Conservation (phyloP, 2,113 vertebrate species). For the Apodemus speciosus region DNA sequence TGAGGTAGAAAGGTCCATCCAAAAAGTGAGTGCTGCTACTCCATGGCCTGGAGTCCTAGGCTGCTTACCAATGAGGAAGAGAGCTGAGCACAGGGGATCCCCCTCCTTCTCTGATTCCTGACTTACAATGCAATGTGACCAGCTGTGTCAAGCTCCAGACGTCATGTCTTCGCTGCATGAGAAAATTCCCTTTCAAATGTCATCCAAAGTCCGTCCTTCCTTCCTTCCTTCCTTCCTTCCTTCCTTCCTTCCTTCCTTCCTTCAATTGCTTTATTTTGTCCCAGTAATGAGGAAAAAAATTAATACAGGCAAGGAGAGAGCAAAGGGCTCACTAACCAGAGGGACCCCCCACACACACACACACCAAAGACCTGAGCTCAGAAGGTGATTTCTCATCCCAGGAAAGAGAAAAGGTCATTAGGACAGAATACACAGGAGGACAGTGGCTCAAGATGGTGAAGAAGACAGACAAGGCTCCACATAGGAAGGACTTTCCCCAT, state of each 20-base stretch:
- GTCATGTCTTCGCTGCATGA: not conserved
- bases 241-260: not conserved
- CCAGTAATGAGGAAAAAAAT: not conserved
- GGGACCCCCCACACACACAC: not conserved
- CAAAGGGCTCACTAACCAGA: not conserved
- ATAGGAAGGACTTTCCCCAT: not conserved
- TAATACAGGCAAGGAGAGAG: not conserved
- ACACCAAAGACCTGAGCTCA: not conserved
- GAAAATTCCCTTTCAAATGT: not conserved
- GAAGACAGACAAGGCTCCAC: not conserved
- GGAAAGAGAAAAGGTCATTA: not conserved
- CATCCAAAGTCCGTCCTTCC: not conserved
- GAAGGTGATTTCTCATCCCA: not conserved
- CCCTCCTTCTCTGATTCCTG: not conserved
- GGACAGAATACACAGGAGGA: not conserved
- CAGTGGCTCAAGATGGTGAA: not conserved
- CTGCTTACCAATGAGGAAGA: not conserved
- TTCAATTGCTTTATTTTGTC: not conserved
- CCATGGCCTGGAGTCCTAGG: not conserved
- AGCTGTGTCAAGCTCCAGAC: not conserved
- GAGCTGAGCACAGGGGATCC: not conserved
- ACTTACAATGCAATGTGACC: not conserved
- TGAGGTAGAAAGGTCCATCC: not conserved
- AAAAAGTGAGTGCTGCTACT: not conserved
- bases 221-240: not conserved